These are phyloP conservation scores for Apogon talboti DNA, from an alignment of 2,797 vertebrate species.

Conservation along the genomic window DNA sequence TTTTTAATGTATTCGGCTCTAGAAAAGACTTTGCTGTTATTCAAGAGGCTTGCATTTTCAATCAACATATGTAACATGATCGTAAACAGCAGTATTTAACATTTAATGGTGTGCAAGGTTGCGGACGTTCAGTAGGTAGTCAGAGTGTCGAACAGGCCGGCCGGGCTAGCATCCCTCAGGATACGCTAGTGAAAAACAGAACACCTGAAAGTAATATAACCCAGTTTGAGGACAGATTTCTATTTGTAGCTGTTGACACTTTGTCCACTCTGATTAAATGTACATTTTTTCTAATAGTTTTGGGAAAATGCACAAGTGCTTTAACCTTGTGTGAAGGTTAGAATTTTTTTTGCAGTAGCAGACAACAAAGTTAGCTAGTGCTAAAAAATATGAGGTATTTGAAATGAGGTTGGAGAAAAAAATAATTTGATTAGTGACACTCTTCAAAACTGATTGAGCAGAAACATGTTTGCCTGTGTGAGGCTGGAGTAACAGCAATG, in stretches of 20 bases:
- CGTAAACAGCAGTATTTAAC: background rate
- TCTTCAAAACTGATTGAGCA: constrained; percentile 27
- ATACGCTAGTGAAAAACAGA: constrained; percentile 5
- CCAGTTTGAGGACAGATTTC: constrained; percentile 24
- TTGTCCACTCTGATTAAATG: constrained; percentile 41
- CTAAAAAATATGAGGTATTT: background rate
- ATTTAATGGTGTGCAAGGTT: background rate
- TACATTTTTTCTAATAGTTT: constrained; percentile 7
- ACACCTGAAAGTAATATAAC: constrained; percentile 49
- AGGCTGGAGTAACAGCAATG: constrained; percentile 17
- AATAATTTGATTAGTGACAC: background rate
- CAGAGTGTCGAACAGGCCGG: background rate
- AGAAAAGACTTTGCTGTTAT: constrained; percentile 1
- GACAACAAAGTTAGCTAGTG: background rate
- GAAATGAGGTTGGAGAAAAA: background rate
- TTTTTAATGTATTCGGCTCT: constrained; percentile 4
- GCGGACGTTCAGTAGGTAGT: background rate
- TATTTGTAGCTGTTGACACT: constrained; percentile 24
- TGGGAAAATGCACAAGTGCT: background rate
- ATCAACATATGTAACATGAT: constrained; percentile 3
- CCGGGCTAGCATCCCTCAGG: constrained; percentile 17
- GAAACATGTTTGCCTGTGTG: constrained; percentile 26
- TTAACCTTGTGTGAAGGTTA: constrained; percentile 12
- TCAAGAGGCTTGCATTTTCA: constrained; percentile 18
- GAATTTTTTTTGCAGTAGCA: background rate